Evolutionary conservation across 2,113 vertebrate genomes (phyloP).

Genomic region (Neopipo cinnamomea): DNA sequence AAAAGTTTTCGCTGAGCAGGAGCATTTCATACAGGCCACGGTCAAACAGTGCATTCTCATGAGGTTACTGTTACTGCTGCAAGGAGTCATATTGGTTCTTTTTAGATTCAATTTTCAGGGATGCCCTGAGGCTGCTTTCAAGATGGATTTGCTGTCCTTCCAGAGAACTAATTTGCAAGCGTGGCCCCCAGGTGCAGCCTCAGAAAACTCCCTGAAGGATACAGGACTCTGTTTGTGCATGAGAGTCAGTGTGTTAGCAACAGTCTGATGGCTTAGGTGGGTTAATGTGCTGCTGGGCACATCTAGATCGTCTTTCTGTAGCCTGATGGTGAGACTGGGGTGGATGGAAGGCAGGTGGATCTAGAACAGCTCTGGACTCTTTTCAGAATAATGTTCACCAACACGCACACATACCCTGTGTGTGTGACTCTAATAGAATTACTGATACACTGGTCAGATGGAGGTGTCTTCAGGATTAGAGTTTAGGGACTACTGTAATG

Average conservation of each 20-base stretch:
- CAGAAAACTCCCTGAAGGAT: not conserved
- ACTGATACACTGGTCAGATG: not conserved
- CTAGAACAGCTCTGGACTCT: not conserved
- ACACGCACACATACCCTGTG: fast-evolving
- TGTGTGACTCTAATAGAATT: not conserved
- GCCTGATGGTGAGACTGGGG: not conserved
- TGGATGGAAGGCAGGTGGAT: not conserved
- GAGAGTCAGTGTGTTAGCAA: not conserved
- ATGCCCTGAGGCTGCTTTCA: not conserved
- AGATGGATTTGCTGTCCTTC: not conserved
- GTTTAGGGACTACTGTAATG: not conserved
- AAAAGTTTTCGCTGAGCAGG: not conserved
- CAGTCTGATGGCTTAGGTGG: not conserved
- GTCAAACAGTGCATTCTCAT: not conserved
- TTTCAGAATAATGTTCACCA: not conserved
- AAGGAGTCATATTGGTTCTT: not conserved
- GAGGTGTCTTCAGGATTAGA: not conserved
- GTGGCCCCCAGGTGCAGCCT: not conserved
- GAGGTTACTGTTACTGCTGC: not conserved
- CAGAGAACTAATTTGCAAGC: not conserved
- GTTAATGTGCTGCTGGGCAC: not conserved
- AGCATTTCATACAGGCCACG: not conserved
- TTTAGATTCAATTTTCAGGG: not conserved
- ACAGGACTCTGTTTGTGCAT: not conserved
- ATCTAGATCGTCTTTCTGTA: not conserved